Evolutionary conservation across 2,888 invertebrate genomes (phyloP), one percentile per base, ranked within the genome.

Genomic region (Epistrophella euchroma): DNA sequence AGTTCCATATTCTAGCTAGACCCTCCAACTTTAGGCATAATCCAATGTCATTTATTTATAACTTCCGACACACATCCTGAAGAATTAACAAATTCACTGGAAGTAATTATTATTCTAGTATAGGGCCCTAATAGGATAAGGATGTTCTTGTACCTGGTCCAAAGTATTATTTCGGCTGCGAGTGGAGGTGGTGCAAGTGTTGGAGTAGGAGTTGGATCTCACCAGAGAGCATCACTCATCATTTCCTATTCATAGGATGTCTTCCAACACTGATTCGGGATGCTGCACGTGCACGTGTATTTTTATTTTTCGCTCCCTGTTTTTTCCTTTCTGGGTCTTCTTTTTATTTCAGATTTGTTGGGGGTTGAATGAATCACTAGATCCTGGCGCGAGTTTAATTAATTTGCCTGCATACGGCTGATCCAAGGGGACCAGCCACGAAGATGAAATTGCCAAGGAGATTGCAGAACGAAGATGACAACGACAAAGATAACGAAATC

Each of bases 31-130:
- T 32, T 56, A 50, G 72, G 43, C 77, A 56, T 81, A 81, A 86
- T 86, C 85, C 82, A 70, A 86, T 86, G 86, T 78, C 86, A 86
- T 75, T 86, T 86, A 86, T 82, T 86, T 82, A 86, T 86, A 86
- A 86, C 86, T 78, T 86, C 86, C 86, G 78, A 81, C 77, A 82
- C 74, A 78, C 82, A 86, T 86, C 86, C 86, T 78, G 86, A 70
- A 70, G 78, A 82, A 86, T 86, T 86, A 82, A 82, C 86, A 86
- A 86, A 86, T 86, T 82, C 82, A 78, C 66, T 86, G 82, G 78
- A 86, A 86, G 82, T 86, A 86, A 86, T 86, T 86, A 86, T 78
- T 82, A 82, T 86, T 82, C 77, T 73, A 82, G 75, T 68, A 78
- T 56, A 70, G 64, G 73, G 77, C 70, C 81, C 76, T 85, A 80